Conservation (phyloP, 2,888 invertebrate genomes). For the Entomobrya proxima region DNA sequence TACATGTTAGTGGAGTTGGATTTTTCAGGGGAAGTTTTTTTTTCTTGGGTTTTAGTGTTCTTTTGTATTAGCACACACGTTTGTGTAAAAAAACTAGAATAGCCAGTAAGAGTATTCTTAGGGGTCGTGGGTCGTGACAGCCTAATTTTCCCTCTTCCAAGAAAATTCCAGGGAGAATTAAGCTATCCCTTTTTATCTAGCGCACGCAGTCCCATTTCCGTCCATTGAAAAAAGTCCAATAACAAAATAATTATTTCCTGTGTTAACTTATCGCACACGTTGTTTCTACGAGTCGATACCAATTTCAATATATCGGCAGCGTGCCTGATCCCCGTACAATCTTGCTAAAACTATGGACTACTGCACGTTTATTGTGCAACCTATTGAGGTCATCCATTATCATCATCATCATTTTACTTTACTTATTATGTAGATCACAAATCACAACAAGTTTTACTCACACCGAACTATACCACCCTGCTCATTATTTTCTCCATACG, state of each 20-base stretch:
- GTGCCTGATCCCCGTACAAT: too few relatives aligned
- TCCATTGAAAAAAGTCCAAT: neutral
- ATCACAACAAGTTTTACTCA: slow-evolving; percentile 19
- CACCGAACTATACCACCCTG: neutral
- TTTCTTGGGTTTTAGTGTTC: neutral
- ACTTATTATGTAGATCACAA: slow-evolving; percentile 42
- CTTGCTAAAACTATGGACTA: too few relatives aligned
- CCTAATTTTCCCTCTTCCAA: slow-evolving; percentile 2
- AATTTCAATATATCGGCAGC: neutral
- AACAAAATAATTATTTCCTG: slow-evolving; percentile 43
- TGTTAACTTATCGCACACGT: neutral
- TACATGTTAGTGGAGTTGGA: neutral
- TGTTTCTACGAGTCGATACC: neutral
- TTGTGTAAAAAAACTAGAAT: too few relatives aligned
- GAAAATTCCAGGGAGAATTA: slow-evolving; percentile 21
- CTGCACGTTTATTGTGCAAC: neutral
- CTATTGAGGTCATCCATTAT: slow-evolving; percentile 34
- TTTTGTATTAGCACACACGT: neutral
- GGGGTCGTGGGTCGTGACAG: neutral
- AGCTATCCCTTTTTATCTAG: slow-evolving; percentile 2
- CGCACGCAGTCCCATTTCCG: neutral
- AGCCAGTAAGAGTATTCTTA: too few relatives aligned
- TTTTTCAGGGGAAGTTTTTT: neutral
- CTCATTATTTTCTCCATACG: slow-evolving; percentile 34
- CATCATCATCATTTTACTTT: neutral